Evolutionary conservation across 2,797 vertebrate genomes (phyloP).

Genomic region (Danio aesculapii): DNA sequence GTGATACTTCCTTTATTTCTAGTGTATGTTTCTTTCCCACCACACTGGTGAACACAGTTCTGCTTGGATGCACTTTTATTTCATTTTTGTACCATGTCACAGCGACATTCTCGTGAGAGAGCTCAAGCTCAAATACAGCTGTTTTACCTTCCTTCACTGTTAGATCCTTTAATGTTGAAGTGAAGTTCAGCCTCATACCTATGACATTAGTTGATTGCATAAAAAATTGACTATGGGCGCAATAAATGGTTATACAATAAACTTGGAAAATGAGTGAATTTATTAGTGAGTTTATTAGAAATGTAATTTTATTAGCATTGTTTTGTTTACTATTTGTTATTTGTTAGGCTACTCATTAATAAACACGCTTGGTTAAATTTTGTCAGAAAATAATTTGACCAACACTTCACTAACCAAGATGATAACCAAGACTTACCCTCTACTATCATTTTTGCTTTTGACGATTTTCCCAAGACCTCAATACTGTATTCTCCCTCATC

Average conservation of each 20-base stretch:
- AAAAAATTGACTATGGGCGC: slow-evolving; percentile 50
- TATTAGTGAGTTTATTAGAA: slow-evolving; percentile 25
- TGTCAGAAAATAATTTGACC: slow-evolving; percentile 19
- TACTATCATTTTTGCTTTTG: slow-evolving; percentile 87
- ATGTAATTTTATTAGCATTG: background rate
- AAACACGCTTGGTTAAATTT: slow-evolving; percentile 20
- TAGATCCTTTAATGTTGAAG: slow-evolving; percentile 88
- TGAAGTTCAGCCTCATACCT: slow-evolving; percentile 93
- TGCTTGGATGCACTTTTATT: slow-evolving; percentile 91
- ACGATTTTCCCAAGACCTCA: slow-evolving; percentile 87
- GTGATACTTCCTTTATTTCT: slow-evolving; percentile 90
- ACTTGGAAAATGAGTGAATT: slow-evolving; percentile 9
- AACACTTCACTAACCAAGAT: slow-evolving; percentile 49
- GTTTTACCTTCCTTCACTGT: slow-evolving; percentile 92
- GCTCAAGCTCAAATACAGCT: slow-evolving; percentile 90
- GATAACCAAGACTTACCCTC: slow-evolving; percentile 85
- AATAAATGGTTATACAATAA: slow-evolving; percentile 22
- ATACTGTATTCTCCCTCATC: slow-evolving; percentile 94
- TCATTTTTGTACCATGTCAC: slow-evolving; percentile 97
- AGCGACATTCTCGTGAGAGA: slow-evolving; percentile 90
- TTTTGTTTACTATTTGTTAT: slow-evolving; percentile 23
- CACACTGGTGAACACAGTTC: slow-evolving; percentile 86
- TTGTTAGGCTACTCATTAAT: slow-evolving; percentile 47
- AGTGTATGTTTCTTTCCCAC: slow-evolving; percentile 90
- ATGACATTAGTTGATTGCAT: slow-evolving; percentile 72